These are phyloP conservation scores for Microctenopoma stevenorrisi DNA, from an alignment of 2,797 vertebrate species.

Conservation along the genomic window DNA sequence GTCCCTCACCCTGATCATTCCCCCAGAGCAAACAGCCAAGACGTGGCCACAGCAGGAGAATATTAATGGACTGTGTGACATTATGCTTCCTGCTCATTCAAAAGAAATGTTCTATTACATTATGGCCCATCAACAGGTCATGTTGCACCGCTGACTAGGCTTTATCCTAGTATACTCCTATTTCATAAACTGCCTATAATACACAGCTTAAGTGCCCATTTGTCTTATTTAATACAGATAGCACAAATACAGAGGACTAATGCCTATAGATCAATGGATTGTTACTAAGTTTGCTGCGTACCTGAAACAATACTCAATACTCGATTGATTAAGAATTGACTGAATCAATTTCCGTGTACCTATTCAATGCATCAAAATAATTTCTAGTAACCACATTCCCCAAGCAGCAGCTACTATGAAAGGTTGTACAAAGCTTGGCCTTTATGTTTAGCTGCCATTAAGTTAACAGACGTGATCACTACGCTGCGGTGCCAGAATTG, in stretches of 20 bases:
- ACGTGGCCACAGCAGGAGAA: constrained; percentile 65
- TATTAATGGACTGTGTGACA: constrained; percentile 76
- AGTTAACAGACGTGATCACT: constrained; percentile 62
- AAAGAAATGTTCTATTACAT: constrained; percentile 73
- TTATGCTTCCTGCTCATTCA: constrained; percentile 70
- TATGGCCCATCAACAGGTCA: constrained; percentile 78
- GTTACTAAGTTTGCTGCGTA: constrained; percentile 24
- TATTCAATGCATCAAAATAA: constrained; percentile 12
- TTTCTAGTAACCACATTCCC: constrained; percentile 20
- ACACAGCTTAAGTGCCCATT: constrained; percentile 64
- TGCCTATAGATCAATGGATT: constrained; percentile 58
- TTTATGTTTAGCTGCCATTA: constrained; percentile 46
- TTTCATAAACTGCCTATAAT: constrained; percentile 63
- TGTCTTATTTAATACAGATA: constrained; percentile 65
- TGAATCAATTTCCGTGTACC: constrained; percentile 20
- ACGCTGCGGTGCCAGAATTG: constrained; percentile 37
- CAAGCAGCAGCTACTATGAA: constrained; percentile 11
- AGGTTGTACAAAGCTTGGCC: constrained; percentile 46
- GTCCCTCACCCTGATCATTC: constrained; percentile 77
- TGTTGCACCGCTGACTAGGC: constrained; percentile 60
- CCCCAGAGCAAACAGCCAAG: constrained; percentile 58
- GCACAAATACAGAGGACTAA: constrained; percentile 45
- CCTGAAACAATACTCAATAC: constrained; percentile 41
- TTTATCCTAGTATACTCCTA: constrained; percentile 58
- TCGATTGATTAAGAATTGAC: constrained; percentile 46